These are phyloP conservation scores for Aplocera efformata DNA, from an alignment of 2,888 invertebrate genomes.

Conservation along the genomic window DNA sequence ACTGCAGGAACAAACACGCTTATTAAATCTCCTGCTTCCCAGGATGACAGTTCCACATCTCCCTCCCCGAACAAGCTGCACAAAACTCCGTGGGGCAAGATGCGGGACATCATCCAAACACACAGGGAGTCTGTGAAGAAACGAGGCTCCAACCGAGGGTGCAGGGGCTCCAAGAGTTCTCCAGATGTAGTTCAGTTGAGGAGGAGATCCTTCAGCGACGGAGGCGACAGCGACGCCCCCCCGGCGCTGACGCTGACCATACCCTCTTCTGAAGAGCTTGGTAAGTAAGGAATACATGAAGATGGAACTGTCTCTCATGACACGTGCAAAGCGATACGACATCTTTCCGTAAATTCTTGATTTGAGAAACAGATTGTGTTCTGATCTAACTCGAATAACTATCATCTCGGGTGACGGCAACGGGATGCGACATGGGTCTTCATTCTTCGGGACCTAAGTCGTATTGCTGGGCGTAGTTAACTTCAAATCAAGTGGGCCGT, in stretches of 20 bases:
- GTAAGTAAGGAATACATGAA: conserved; percentile 37
- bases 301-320: too few species aligned
- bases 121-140: conserved; percentile 84
- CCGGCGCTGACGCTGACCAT: conserved; percentile 80
- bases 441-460: too few species aligned
- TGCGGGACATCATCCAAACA: conserved; percentile 88
- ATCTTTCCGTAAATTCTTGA: too few species aligned
- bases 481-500: too few species aligned
- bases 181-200: conserved; percentile 62
- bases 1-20: too few species aligned
- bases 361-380: too few species aligned
- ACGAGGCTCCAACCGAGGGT: conserved; percentile 42
- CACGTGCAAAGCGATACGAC: too few species aligned
- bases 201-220: conserved; percentile 69
- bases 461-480: too few species aligned
- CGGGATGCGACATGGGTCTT: too few species aligned
- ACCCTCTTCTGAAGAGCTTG: conserved; percentile 81
- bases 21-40: too few species aligned
- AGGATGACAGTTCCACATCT: conserved; percentile 76
- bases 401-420: too few species aligned
- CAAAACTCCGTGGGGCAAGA: conserved; percentile 88
- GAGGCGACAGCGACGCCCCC: conserved; percentile 71
- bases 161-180: conserved; percentile 64
- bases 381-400: too few species aligned
- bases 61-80: conserved; percentile 77